Evolutionary conservation across 2,888 invertebrate species (phyloP).

Genomic region (Pammene fasciana): DNA sequence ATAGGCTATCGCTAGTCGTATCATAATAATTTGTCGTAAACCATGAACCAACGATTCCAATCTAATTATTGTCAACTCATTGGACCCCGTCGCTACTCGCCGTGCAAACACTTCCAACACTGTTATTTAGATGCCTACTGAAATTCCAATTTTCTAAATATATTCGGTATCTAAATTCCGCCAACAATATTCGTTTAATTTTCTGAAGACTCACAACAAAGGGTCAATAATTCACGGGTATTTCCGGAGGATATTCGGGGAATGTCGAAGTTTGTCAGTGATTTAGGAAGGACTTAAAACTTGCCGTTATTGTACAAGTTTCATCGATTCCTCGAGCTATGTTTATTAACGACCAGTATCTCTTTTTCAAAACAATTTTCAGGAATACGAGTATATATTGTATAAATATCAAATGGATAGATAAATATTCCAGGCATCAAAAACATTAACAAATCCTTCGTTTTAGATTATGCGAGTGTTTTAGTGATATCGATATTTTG

Average conservation of each 20-base stretch:
- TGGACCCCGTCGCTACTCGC: not conserved
- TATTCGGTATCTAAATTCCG: not conserved
- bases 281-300: constrained; percentile 10
- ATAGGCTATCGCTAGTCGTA: no score
- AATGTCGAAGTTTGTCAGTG: constrained; percentile 14
- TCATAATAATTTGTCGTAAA: no score
- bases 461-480: no score
- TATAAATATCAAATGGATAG: no score
- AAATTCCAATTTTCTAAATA: not conserved
- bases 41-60: not conserved
- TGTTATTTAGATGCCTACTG: not conserved
- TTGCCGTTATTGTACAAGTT: not conserved
- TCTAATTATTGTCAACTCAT: not conserved
- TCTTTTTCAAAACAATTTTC: not conserved
- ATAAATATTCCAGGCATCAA: no score
- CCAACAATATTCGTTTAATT: constrained; percentile 1
- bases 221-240: constrained; percentile 1
- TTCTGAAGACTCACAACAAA: not conserved
- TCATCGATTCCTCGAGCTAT: not conserved
- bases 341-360: not conserved
- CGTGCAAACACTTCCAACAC: not conserved
- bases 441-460: no score
- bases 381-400: not conserved
- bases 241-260: constrained; percentile 6
- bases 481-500: no score